phyloP scores from a whole-genome alignment of 2,797 vertebrate species.

The Apodemus agrarius region DNA sequence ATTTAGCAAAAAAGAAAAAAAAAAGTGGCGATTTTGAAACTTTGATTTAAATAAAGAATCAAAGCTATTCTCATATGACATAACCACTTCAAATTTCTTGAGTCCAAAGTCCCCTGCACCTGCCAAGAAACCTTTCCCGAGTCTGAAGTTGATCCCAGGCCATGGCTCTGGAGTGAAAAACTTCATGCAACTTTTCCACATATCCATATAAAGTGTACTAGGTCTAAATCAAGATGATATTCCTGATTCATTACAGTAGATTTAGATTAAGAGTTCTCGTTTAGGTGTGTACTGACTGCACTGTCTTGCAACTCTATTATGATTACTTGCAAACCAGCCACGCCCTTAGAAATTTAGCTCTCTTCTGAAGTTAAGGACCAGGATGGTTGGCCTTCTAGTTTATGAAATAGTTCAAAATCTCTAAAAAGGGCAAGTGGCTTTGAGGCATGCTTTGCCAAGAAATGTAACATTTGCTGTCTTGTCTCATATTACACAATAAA shows the following conservation, averaged over 20 bases:
- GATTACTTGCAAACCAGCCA: constrained; percentile 41
- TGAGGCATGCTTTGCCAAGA: constrained; percentile 16
- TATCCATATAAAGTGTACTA: not conserved
- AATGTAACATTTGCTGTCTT: constrained; percentile 60
- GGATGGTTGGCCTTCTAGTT: not conserved
- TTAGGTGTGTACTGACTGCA: not conserved
- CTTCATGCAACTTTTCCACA: not conserved
- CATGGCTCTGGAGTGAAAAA: constrained; percentile 26
- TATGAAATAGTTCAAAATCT: constrained; percentile 9
- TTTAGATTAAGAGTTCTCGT: not conserved
- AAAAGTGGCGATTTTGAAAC: not conserved
- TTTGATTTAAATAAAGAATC: not conserved
- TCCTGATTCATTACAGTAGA: not conserved
- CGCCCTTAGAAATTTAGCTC: not conserved
- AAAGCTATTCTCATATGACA: not conserved
- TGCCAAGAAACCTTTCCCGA: not conserved
- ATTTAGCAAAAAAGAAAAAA: not conserved
- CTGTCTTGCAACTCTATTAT: not conserved
- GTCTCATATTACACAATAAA: constrained; percentile 19
- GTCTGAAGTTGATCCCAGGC: not conserved
- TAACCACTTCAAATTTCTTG: not conserved
- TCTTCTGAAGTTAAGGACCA: constrained; percentile 3
- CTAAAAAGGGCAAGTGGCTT: constrained; percentile 44
- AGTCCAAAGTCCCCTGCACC: not conserved
- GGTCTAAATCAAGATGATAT: not conserved